Evolutionary conservation across 2,888 invertebrate genomes (phyloP).

Genomic region (Andricus quercusramuli): DNA sequence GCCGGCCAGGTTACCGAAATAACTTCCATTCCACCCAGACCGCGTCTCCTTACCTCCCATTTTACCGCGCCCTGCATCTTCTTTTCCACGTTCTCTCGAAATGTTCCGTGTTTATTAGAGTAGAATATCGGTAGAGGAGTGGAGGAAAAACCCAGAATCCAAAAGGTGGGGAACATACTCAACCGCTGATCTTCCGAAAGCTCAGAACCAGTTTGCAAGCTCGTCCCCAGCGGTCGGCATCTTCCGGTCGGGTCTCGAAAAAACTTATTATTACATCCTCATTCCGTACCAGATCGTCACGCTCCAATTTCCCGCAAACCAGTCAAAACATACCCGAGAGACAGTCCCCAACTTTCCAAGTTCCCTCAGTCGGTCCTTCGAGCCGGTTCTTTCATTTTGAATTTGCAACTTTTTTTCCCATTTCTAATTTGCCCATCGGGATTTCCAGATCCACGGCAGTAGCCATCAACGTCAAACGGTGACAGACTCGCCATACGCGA

Average conservation of each 20-base stretch:
- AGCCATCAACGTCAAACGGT: constrained; percentile 84
- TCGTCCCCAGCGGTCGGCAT: constrained; percentile 66
- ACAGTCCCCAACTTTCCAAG: background rate
- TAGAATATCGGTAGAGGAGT: constrained; percentile 4
- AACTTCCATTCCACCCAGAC: constrained; percentile 69
- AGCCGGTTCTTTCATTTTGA: background rate
- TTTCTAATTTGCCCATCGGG: constrained; percentile 20
- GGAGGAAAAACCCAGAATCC: constrained; percentile 56
- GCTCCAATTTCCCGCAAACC: constrained; percentile 10
- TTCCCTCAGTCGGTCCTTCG: background rate
- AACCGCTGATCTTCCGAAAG: constrained; percentile 66
- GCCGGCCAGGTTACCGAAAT: constrained; percentile 77
- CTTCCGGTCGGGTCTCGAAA: constrained; percentile 56
- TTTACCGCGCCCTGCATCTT: constrained; percentile 52
- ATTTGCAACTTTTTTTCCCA: background rate
- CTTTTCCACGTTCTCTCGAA: constrained; percentile 47
- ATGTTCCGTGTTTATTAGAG: constrained; percentile 51
- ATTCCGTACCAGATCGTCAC: constrained; percentile 35
- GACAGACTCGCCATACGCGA: constrained; percentile 86
- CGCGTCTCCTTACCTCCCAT: constrained; percentile 55
- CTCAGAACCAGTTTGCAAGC: constrained; percentile 68
- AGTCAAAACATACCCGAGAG: constrained; percentile 5
- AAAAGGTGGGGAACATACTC: constrained; percentile 65
- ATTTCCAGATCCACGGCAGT: constrained; percentile 82
- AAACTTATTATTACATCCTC: constrained; percentile 37